Base-by-base conservation (phyloP, 2,888 invertebrate genomes). In the Exocentrus adspersus region DNA sequence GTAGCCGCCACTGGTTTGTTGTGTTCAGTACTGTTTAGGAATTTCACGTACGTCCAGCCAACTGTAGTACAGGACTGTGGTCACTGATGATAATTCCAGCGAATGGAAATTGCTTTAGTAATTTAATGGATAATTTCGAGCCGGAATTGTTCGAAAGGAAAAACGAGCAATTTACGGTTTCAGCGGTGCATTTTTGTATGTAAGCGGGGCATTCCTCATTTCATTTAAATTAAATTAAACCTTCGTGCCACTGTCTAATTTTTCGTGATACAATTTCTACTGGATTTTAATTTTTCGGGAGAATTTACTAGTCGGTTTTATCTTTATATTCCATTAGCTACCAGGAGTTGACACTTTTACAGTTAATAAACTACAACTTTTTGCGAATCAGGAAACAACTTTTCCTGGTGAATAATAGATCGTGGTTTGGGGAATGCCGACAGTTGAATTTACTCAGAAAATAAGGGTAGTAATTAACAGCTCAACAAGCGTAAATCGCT, bases 21-120 rank as follows among this genome's bases (percentile, higher is more conserved):
- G 24, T 24, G 30, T 37, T 21, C 32, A n/a, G 7, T 50, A 41
- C 67, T 70, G 70, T 72, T 70, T 71, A 67, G 70, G 65, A 72
- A 70, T 72, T 73, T 65, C 67, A 65, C 68, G 50, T 64, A 62
- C 61, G 59, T 60, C 60, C 37, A 61, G 56, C 50, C 58, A 62
- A 60, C 56, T 32, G 24, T 59, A 60, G 64, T 60, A 59, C 5
- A 53, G 54, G 52, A 46, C 46, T 37, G 52, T 50, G 60, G 62
- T 16, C 52, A 45, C 43, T 28, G 52, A 63, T 62, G 64, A 62
- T 64, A 67, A 64, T 62, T 64, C 64, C 60, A 58, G 37, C 62
- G 58, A 58, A 64, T 65, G 64, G 50, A 65, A 65, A 67, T 67
- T 67, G 62, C 58, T 53, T 42, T 58, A 50, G 64, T 60, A 64